Conservation (phyloP, 2,888 invertebrate genomes). For the Melanargia galathea region DNA sequence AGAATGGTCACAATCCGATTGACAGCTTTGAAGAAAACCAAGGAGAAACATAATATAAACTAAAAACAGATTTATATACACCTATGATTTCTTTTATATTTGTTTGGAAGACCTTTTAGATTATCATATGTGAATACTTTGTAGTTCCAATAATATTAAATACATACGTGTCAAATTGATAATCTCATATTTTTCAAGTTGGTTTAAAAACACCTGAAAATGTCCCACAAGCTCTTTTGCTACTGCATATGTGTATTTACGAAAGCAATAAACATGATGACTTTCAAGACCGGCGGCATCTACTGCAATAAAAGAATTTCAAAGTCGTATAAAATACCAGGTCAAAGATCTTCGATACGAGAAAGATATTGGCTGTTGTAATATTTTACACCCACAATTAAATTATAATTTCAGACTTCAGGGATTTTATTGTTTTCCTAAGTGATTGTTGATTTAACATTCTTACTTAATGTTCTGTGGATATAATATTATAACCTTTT, state of each 20-base stretch:
- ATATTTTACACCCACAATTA: constrained; percentile 11
- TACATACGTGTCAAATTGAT: no score
- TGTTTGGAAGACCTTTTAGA: no score
- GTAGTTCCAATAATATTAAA: no score
- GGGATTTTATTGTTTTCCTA: neutral
- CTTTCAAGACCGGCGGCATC: constrained; percentile 19
- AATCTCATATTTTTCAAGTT: no score
- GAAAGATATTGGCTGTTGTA: constrained; percentile 10
- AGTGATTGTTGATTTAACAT: neutral
- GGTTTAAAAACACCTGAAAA: neutral
- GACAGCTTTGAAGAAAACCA: no score
- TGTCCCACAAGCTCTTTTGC: neutral
- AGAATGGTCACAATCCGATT: no score
- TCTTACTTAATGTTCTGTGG: no score
- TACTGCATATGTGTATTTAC: constrained; percentile 27
- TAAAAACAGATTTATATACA: no score
- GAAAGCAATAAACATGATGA: constrained; percentile 32
- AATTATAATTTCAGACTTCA: constrained; percentile 5
- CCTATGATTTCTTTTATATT: no score
- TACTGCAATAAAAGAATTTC: constrained; percentile 11
- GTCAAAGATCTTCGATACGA: constrained; percentile 4
- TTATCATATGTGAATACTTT: no score
- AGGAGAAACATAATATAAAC: no score
- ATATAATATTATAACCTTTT: no score
- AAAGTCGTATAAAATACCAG: constrained; percentile 15